These are phyloP conservation scores for Noctua comes DNA, from an alignment of 2,888 invertebrate species.

Conservation along the genomic window DNA sequence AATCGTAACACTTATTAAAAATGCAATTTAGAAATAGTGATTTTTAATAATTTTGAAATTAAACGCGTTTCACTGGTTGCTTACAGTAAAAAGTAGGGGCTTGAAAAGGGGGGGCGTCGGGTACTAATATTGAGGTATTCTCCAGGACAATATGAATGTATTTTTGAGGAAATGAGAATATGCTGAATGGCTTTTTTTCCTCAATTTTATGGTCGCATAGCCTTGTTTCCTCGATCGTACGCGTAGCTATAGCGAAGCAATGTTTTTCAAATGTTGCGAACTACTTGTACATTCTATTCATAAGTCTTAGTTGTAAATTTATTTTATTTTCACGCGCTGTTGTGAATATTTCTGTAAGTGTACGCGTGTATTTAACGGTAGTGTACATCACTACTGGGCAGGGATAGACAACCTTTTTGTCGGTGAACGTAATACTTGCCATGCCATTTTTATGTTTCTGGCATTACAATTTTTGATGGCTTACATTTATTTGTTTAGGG, in stretches of 20 bases:
- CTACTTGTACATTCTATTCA: constrained; percentile 69
- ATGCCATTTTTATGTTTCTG: constrained; percentile 34
- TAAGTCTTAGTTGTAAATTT: constrained; percentile 65
- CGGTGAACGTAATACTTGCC: constrained; percentile 34
- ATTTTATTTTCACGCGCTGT: constrained; percentile 58
- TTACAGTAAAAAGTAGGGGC: constrained; percentile 26
- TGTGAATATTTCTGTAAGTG: constrained; percentile 66
- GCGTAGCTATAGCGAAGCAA: constrained; percentile 59
- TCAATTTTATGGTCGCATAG: constrained; percentile 29
- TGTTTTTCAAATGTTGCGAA: constrained; percentile 64
- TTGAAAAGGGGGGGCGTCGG: constrained; percentile 54
- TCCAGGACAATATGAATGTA: constrained; percentile 71
- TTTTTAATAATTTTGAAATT: constrained; percentile 27
- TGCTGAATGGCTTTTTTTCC: constrained; percentile 20
- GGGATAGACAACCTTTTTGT: constrained; percentile 4
- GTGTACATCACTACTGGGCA: constrained; percentile 6
- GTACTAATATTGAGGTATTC: constrained; percentile 59
- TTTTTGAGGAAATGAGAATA: constrained; percentile 66
- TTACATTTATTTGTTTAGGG: neutral
- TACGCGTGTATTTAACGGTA: constrained; percentile 45
- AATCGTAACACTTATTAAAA: constrained; percentile 61
- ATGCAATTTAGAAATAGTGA: constrained; percentile 63
- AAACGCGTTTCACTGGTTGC: constrained; percentile 35
- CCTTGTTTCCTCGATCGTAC: constrained; percentile 64
- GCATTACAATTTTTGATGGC: neutral